phyloP scores from a whole-genome alignment of 2,797 vertebrate genomes.

The Mormyrops boulengeri region DNA sequence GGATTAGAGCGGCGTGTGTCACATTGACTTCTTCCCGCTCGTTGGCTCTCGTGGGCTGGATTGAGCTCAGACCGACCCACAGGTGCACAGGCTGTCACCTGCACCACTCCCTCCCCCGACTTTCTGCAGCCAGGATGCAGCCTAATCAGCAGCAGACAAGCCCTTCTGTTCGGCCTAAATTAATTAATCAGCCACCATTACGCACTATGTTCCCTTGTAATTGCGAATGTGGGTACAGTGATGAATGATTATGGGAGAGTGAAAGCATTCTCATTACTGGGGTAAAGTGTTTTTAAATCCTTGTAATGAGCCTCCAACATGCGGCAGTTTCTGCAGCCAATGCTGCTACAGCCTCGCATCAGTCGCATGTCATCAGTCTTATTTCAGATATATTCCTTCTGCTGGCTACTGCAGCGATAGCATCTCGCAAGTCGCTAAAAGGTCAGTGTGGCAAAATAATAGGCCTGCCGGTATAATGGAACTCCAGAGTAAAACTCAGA shows the following conservation, averaged over 20 bases:
- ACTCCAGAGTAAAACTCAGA: neutral
- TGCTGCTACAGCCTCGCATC: neutral
- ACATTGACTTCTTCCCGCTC: neutral
- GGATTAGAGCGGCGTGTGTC: neutral
- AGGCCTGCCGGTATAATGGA: neutral
- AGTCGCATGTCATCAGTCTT: neutral
- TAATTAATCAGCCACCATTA: conserved; percentile 43
- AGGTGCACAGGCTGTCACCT: conserved; percentile 39
- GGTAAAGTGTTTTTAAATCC: conserved; percentile 34
- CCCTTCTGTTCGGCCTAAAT: conserved; percentile 30
- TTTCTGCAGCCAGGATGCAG: conserved; percentile 1
- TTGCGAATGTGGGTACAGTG: conserved; percentile 24
- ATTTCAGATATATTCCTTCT: neutral
- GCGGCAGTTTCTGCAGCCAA: neutral
- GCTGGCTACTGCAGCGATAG: neutral
- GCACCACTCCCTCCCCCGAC: neutral
- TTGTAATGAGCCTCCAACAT: conserved; percentile 18
- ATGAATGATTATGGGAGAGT: conserved; percentile 43
- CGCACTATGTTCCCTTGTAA: conserved; percentile 31
- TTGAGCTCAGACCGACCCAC: neutral
- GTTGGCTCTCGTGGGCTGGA: neutral
- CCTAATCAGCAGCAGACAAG: conserved; percentile 11
- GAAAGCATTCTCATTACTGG: conserved; percentile 37
- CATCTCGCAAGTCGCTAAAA: neutral
- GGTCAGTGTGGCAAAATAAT: neutral